Evolutionary conservation across 2,888 invertebrate genomes (phyloP), one percentile per base, ranked within the genome.

Genomic region (Morpho achilles): DNA sequence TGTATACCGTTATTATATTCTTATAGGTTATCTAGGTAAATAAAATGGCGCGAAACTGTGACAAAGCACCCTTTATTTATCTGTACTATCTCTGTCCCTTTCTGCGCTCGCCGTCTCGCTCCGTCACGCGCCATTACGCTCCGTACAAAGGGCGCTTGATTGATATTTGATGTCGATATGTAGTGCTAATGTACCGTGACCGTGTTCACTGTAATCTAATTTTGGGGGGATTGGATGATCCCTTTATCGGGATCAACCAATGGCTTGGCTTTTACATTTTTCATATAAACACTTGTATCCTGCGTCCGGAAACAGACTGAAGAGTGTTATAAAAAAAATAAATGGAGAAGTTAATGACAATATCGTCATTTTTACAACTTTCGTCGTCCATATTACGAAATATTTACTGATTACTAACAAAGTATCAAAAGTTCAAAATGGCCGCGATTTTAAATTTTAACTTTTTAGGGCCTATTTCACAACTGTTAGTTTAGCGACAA

Each of bases 91-190:
- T 46, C 56, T 22, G 8, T 45, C 45, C 22, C 46, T 40, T 16
- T 53, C 41, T 46, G 8, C 6, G 0, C 40, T 22, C 3, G 22
- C 61, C 53, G 46, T 69, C 67, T 56, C 66, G 59, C 64, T 69
- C 67, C 58, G 50, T 47, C 66, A 73, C 72, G 74, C 69, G 53
- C 70, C 76, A 78, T 79, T 79, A 75, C 64, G 62, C 60, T 8
- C 8, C 46, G 41, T 56, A 64, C 67, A 72, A 73, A 70, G 75
- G 71, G 69, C 69, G 69, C 61, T 61, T 70, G 70, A 80, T 79
- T 76, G 77, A 77, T 76, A 76, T 79, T 75, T 74, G 75, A 77
- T 79, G 78, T 77, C 70, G 72, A 71, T 72, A 67, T 63, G 62
- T 65, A 61, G 53, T 47, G 61, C 66, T 77, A 80, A 80, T 80